phyloP scores from a whole-genome alignment of 2,113 vertebrate species.

The Crocuta crocuta region DNA sequence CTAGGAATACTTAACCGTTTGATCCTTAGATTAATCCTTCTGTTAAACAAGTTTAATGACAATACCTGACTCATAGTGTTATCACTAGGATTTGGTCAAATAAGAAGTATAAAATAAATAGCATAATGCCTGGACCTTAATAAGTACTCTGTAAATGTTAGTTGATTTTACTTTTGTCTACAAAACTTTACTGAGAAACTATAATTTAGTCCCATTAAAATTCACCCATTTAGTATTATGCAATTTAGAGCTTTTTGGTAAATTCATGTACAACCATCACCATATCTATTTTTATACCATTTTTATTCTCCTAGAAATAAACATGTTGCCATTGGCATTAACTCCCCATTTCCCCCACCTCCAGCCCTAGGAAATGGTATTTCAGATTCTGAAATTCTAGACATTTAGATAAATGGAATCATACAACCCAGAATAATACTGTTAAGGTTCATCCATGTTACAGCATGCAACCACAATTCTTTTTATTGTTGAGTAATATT shows the following conservation, averaged over 20 bases:
- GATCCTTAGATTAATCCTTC: background rate
- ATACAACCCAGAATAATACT: background rate
- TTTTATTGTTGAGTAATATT: slow-evolving; percentile 34
- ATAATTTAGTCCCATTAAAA: background rate
- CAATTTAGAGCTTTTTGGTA: background rate
- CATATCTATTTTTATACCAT: background rate
- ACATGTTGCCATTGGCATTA: background rate
- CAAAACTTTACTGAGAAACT: background rate
- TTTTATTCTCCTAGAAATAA: background rate
- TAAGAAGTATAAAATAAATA: background rate
- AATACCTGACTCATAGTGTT: background rate
- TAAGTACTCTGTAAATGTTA: background rate
- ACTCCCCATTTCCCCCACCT: background rate
- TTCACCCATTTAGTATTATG: background rate
- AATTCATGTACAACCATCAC: background rate
- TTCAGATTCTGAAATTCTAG: background rate
- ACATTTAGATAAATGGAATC: background rate
- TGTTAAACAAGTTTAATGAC: background rate
- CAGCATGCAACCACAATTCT: background rate
- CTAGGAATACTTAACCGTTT: background rate
- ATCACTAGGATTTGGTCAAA: background rate
- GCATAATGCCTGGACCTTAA: background rate
- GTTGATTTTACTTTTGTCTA: slow-evolving; percentile 1
- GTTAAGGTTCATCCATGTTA: background rate
- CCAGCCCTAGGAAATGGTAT: background rate